Base-by-base conservation (phyloP, 2,797 vertebrate genomes). In the Lacerta viridis region DNA sequence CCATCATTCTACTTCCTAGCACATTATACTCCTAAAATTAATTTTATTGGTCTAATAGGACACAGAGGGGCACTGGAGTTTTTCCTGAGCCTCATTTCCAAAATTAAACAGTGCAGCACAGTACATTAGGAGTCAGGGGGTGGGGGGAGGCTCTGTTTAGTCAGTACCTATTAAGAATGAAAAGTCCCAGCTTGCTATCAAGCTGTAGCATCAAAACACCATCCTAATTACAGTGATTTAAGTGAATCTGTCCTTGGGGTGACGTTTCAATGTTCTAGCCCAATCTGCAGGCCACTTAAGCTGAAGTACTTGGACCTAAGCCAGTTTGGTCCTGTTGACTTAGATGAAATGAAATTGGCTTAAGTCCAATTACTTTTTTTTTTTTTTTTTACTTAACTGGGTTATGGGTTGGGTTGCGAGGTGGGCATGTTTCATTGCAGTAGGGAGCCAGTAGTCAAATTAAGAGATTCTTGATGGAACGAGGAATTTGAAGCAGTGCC, bases 201-300 rank as follows among this genome's bases (percentile, higher is more conserved):
- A 55, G 2, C 74, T 69, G 84, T 83, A 84, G 66, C n/a, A 61
- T 55, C 88, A 61, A 91, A 89, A 85, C 11, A 29, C 46, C 55
- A 55, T 80, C 82, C 77, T 84, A 91, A 92, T 89, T 89, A 79
- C 25, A 86, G 20, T 66, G 85, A 88, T 82, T 89, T 92, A 91
- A 93, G 79, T 75, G 66, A 86, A 91, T 55, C 27, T 92, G 23
- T 82, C 50, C 71, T 91, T 90, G 88, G 92, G 90, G 88, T 89
- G 76, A 93, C 90, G n/a, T 66, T 64, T 90, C 74, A 90, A 81
- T n/a, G 39, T 86, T 85, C 59, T 77, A 69, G 43, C 36, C 71
- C 25, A 76, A 55, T 82, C 78, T 89, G 79, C 33, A 89, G 78
- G 72, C 79, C 78, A 81, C 78, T 76, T 89, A 85, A 75, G 7